phyloP scores from a whole-genome alignment of 2,797 vertebrate genomes.

The Chaenodraco wilsoni region DNA sequence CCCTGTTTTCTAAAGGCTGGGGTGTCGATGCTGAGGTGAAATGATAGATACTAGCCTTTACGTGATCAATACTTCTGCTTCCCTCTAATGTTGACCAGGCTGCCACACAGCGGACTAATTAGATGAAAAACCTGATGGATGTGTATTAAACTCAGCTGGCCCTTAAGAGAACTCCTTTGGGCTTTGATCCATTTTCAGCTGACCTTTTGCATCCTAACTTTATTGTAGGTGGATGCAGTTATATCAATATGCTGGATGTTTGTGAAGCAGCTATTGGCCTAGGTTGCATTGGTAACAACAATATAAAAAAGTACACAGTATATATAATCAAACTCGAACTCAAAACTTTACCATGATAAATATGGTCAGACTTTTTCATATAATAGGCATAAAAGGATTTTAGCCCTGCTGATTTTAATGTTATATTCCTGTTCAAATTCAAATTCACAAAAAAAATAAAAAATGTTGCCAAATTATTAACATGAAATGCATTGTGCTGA shows the following conservation, averaged over 20 bases:
- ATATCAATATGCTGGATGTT: slow-evolving; percentile 90
- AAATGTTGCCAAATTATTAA: no score
- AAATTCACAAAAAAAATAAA: no score
- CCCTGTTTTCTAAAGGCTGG: slow-evolving; percentile 67
- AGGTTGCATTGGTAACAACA: slow-evolving; percentile 24
- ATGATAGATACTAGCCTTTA: slow-evolving; percentile 94
- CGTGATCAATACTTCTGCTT: slow-evolving; percentile 90
- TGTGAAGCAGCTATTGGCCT: slow-evolving; percentile 82
- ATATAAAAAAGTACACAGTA: neutral
- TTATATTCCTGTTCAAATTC: no score
- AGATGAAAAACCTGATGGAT: slow-evolving; percentile 99
- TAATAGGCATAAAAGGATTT: no score
- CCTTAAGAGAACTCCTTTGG: slow-evolving; percentile 86
- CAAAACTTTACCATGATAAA: no score
- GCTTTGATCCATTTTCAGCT: slow-evolving; percentile 89
- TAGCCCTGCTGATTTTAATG: no score
- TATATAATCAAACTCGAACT: neutral
- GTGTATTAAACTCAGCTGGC: slow-evolving; percentile 90
- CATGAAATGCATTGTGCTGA: no score
- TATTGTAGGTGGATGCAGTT: slow-evolving; percentile 85
- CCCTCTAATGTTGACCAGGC: slow-evolving; percentile 86
- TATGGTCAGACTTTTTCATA: no score
- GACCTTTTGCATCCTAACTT: slow-evolving; percentile 93
- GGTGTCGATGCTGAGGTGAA: slow-evolving; percentile 73
- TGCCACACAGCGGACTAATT: slow-evolving; percentile 93